Evolutionary conservation across 2,113 vertebrate genomes (phyloP).

Genomic region (Myodes glareolus): DNA sequence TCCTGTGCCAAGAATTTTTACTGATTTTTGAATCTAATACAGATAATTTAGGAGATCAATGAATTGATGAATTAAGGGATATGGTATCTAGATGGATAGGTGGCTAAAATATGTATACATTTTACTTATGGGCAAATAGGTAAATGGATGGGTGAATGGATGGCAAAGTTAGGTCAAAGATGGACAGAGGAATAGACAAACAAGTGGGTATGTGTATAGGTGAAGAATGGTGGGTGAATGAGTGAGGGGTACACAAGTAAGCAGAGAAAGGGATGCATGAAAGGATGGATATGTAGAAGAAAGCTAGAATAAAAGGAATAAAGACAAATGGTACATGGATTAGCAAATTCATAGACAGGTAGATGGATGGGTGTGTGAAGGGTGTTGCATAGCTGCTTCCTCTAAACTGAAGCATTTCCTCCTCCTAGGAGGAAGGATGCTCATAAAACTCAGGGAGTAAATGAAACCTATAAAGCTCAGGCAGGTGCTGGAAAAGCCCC

Average conservation of each 20-base stretch:
- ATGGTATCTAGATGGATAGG: neutral
- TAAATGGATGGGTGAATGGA: neutral
- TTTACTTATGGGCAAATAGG: neutral
- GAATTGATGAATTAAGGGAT: neutral
- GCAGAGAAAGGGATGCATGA: neutral
- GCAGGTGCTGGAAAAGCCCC: neutral
- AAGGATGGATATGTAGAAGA: neutral
- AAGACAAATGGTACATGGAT: neutral
- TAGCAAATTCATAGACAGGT: neutral
- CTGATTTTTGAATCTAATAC: conserved; percentile 2
- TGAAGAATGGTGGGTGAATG: neutral
- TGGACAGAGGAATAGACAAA: neutral
- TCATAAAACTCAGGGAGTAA: neutral
- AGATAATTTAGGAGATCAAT: conserved; percentile 20
- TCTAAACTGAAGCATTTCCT: neutral
- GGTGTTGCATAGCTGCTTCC: neutral
- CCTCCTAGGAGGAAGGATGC: neutral
- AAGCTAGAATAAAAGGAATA: neutral
- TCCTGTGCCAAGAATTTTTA: neutral
- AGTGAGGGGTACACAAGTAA: neutral
- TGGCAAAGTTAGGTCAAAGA: neutral
- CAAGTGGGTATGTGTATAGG: neutral
- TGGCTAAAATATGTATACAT: neutral
- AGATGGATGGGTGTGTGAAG: too few relatives aligned
- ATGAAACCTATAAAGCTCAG: neutral